Evolutionary conservation across 1,140 invertebrate species (phyloP).

Genomic region (Megalopta genalis): DNA sequence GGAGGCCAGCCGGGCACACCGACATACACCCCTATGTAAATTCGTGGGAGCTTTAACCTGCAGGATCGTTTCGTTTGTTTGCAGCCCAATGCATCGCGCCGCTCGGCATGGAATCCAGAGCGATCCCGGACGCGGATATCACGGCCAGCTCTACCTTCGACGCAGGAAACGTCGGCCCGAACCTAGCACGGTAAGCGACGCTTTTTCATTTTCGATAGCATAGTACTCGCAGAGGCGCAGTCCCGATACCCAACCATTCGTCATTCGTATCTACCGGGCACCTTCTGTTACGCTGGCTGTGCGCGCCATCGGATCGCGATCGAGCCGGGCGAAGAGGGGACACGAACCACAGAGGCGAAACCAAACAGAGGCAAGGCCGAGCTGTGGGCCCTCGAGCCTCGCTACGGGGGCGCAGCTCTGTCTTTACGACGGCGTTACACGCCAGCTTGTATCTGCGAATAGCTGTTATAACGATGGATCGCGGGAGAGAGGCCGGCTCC

Average conservation of each 20-base stretch:
- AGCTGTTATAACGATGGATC: constrained; percentile 17
- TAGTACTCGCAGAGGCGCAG: not conserved
- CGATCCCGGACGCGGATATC: constrained; percentile 85
- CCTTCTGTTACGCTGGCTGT: constrained; percentile 49
- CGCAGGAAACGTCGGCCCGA: constrained; percentile 86
- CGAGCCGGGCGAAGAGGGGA: not conserved
- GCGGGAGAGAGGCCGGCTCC: not conserved
- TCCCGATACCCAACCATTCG: constrained; percentile 33
- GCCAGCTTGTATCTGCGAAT: not conserved
- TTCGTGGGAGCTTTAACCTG: constrained; percentile 56
- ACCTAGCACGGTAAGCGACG: constrained; percentile 83
- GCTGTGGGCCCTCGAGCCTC: not conserved
- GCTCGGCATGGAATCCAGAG: constrained; percentile 87
- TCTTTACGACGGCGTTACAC: constrained; percentile 8
- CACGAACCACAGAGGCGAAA: not conserved
- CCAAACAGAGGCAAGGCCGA: not conserved
- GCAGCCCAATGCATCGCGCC: constrained; percentile 84
- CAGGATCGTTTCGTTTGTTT: constrained; percentile 66
- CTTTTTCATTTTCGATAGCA: constrained; percentile 54
- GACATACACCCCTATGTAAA: constrained; percentile 60
- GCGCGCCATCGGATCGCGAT: constrained; percentile 23
- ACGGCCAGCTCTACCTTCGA: constrained; percentile 88
- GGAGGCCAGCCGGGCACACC: not conserved
- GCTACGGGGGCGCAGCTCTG: too few species aligned
- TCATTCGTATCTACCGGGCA: constrained; percentile 55